Evolutionary conservation across 2,888 invertebrate species (phyloP), one percentile per base, ranked within the genome.

Genomic region (Meganola albula): DNA sequence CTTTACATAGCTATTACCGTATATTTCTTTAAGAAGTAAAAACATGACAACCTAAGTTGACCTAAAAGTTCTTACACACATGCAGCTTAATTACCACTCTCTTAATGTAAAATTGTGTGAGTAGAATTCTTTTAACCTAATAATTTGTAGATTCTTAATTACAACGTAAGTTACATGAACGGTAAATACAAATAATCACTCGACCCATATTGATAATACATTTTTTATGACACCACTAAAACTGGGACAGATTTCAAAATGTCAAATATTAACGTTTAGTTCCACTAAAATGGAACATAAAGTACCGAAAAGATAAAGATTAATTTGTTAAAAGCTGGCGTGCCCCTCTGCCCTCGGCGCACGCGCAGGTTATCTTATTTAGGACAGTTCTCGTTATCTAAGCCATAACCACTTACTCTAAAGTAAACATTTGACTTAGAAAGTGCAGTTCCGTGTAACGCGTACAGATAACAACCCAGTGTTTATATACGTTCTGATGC

Each of bases 391-490:
- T 53, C 60, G 63, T 83, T 84, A 84, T 84, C 84, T 84, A 64
- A 64, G 68, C 59, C 62, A 62, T 69, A 69, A 70, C 73, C 74
- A 73, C 74, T 79, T 76, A 74, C 75, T 72, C 67, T 53, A 73
- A 65, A 68, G 58, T 67, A 76, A 85, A 85, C 72, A 83, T 85
- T 84, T 83, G 71, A 74, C 61, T 74, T 83, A 83, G 84, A 85
- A 84, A 85, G 85, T 85, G 83, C 76, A 74, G 77, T 82, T 79
- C 70, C 80, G 74, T 84, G 85, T 84, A 78, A 71, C 69, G 65
- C 70, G 77, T 73, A 63, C 46, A 77, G 77, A 82, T 82, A 79
- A 77, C 72, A 66, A 64, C 69, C 62, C 69, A 57, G 57, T 74
- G 67, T 73, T 74, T 69, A 62, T 64, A 57, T 62, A 70, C 70